These are phyloP conservation scores for Neodiprion lecontei DNA, from an alignment of 1,140 invertebrate genomes.

Conservation along the genomic window DNA sequence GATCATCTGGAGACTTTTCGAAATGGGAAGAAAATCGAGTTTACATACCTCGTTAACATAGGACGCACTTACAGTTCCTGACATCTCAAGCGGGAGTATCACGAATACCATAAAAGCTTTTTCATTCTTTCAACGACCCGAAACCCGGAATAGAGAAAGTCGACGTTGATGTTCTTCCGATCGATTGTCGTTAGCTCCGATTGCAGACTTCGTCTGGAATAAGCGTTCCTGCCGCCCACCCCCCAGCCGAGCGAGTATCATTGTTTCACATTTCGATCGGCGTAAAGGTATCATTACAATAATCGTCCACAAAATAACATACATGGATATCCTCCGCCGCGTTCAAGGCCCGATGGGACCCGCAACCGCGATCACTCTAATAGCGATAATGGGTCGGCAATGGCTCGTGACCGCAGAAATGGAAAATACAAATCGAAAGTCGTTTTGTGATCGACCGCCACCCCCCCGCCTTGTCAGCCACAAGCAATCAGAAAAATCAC, in stretches of 20 bases:
- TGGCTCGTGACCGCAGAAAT: conserved; percentile 57
- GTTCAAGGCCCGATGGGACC: conserved; percentile 18
- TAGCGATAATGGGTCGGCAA: conserved; percentile 56
- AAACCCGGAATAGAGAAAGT: neutral
- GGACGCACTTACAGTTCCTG: no score
- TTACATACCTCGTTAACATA: no score
- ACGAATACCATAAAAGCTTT: no score
- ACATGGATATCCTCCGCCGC: neutral
- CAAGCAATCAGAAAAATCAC: no score
- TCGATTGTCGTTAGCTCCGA: no score
- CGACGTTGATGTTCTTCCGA: neutral
- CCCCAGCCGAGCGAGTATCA: conserved; percentile 40
- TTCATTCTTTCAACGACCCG: no score
- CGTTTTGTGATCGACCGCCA: conserved; percentile 30
- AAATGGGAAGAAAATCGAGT: no score
- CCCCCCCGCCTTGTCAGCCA: no score
- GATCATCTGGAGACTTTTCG: no score
- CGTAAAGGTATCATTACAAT: conserved; percentile 57
- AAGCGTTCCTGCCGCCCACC: no score
- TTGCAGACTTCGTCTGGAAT: no score
- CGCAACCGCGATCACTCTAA: conserved; percentile 39
- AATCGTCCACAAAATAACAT: conserved; percentile 40
- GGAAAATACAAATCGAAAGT: conserved; percentile 47
- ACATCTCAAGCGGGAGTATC: no score
- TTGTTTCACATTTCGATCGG: conserved; percentile 54